These are phyloP conservation scores for Percina caprodes DNA, from an alignment of 2,113 vertebrate species.

Conservation along the genomic window DNA sequence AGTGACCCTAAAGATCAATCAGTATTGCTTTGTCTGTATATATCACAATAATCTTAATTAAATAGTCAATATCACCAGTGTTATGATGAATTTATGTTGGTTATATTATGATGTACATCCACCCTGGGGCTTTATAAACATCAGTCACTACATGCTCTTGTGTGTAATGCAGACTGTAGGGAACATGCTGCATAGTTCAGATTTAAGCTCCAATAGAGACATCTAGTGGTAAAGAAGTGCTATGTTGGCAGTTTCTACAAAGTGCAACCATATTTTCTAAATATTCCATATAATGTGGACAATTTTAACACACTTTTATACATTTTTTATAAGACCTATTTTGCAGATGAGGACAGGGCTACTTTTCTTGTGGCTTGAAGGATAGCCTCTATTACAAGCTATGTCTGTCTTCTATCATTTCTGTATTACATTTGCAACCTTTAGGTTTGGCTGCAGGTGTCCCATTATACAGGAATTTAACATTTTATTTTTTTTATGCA, in stretches of 20 bases:
- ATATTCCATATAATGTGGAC: background rate
- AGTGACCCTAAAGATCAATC: background rate
- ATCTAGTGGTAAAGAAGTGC: conserved; percentile 58
- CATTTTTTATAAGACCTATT: background rate
- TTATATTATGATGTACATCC: conserved; percentile 12
- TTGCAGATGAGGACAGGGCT: background rate
- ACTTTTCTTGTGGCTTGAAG: background rate
- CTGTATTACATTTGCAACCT: background rate
- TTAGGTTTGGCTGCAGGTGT: background rate
- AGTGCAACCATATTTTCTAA: background rate
- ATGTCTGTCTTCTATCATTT: background rate
- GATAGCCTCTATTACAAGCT: background rate
- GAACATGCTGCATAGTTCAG: background rate
- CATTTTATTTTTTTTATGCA: background rate
- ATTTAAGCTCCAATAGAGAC: conserved; percentile 56
- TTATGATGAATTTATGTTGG: too few species aligned
- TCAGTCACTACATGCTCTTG: background rate
- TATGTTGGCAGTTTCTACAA: background rate
- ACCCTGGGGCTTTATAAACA: conserved; percentile 9
- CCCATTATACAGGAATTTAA: background rate
- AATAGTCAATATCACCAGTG: background rate
- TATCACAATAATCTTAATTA: background rate
- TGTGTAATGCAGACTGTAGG: background rate
- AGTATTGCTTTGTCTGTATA: background rate
- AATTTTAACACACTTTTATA: background rate